These are phyloP conservation scores for Ceriagrion tenellum DNA, from an alignment of 2,888 invertebrate species.

Conservation along the genomic window DNA sequence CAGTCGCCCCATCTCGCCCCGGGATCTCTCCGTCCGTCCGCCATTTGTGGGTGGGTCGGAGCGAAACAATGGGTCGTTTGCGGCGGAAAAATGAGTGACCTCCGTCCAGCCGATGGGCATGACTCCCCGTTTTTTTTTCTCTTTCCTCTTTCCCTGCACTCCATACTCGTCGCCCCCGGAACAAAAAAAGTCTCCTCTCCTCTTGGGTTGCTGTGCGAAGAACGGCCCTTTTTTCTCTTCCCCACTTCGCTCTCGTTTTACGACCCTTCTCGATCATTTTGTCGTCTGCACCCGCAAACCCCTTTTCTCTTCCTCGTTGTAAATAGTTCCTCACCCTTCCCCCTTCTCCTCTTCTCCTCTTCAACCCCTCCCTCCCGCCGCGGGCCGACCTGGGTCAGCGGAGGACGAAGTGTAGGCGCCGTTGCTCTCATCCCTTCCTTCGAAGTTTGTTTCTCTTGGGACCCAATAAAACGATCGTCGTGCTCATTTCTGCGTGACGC, in stretches of 20 bases:
- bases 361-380: neutral
- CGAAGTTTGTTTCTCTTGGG: neutral
- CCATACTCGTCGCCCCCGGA: neutral
- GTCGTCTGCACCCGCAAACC: neutral
- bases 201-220: neutral
- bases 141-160: neutral
- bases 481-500: neutral
- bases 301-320: neutral
- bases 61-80: slow-evolving; percentile 32
- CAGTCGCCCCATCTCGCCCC: neutral
- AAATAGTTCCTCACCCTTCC: neutral
- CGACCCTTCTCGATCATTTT: neutral
- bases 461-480: neutral
- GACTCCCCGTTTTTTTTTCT: neutral
- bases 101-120: neutral
- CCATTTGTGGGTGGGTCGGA: too few species aligned
- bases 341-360: neutral
- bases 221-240: too few species aligned
- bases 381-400: neutral
- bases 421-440: too few species aligned
- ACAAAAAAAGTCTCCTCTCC: neutral
- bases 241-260: neutral
- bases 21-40: neutral
- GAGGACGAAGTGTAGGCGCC: too few species aligned
- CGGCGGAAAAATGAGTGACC: neutral